Evolutionary conservation across 37 sponge, comb jelly and placozoan species (phyloP), one percentile per base, ranked within the genome.

Genomic region (Lycopodina hypogea): DNA sequence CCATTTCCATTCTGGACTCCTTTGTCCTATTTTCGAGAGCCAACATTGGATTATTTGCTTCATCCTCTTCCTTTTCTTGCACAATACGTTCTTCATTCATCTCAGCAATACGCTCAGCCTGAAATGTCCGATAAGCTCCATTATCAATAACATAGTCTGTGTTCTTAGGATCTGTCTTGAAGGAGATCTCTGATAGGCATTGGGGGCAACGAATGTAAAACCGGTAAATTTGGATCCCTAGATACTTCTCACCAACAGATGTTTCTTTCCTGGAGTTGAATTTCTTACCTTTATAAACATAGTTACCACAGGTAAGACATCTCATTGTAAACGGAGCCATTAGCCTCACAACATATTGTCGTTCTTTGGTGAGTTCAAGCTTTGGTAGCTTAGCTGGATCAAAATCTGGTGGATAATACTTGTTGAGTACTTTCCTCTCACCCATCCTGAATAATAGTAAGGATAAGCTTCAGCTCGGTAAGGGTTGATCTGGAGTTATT

Each of bases 291-390:
- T 95, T 93, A 76, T 95, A 98, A 26, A 98, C 82, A 67, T 98
- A 95, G 61, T 98, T 90, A 34, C 99, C 99, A 80, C 99, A 98
- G 9, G 99, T 95, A 41, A 89, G 81, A 66, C 96, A 98, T 38
- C 95, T 77, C 99, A 98, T 98, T 22, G 95, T 92, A 76, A 95
- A 98, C 0, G 99, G 99, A 2, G 99, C 93, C 99, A 98, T 98
- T 23, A 95, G 51, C 33, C 99, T 73, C 0, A 98, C 88, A 15
- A 95, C 96, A 75, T 93, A 95, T 52, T 95, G 97, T 2, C 87
- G 74, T 26, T 90, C 81, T 42, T 85, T 87, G 0, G 87, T 76
- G 11, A 93, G 57, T 23, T 72, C 24, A n/a, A 95, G 51, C 90
- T 90, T 93, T 12, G 96, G 96, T 24, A 93, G 66, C 62, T 93